phyloP scores from a whole-genome alignment of 1,140 invertebrate species.

The Sycophila sp. region DNA sequence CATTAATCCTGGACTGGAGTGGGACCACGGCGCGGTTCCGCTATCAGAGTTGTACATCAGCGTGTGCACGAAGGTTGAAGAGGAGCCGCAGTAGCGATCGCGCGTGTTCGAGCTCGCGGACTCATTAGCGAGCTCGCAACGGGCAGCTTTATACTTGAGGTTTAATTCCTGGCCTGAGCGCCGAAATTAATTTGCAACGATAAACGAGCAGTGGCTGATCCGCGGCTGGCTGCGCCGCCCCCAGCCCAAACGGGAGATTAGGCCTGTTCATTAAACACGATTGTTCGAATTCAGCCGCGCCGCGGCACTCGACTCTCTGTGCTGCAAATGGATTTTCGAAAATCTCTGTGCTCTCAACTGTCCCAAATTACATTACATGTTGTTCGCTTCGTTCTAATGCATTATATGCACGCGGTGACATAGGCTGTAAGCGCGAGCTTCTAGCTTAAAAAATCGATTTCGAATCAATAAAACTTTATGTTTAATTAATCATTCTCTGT shows the following conservation, averaged over 20 bases:
- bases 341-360: no score
- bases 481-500: no score
- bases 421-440: no score
- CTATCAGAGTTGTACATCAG: no score
- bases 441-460: no score
- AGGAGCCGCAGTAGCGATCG: neutral
- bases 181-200: slow-evolving; percentile 63
- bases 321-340: slow-evolving; percentile 15
- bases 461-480: no score
- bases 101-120: slow-evolving; percentile 44
- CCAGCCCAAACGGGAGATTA: slow-evolving; percentile 50
- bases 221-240: slow-evolving; percentile 41
- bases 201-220: slow-evolving; percentile 51
- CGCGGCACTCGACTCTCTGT: neutral
- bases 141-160: slow-evolving; percentile 56
- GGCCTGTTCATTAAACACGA: slow-evolving; percentile 56
- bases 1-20: slow-evolving; percentile 2
- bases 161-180: slow-evolving; percentile 59
- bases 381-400: no score
- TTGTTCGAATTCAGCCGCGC: neutral
- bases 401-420: no score
- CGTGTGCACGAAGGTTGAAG: no score
- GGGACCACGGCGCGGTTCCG: no score
- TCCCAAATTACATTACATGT: no score
- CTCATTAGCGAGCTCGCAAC: slow-evolving; percentile 56